These are phyloP conservation scores for Poecilia velifera DNA, from an alignment of 2,797 vertebrate species.

Conservation along the genomic window DNA sequence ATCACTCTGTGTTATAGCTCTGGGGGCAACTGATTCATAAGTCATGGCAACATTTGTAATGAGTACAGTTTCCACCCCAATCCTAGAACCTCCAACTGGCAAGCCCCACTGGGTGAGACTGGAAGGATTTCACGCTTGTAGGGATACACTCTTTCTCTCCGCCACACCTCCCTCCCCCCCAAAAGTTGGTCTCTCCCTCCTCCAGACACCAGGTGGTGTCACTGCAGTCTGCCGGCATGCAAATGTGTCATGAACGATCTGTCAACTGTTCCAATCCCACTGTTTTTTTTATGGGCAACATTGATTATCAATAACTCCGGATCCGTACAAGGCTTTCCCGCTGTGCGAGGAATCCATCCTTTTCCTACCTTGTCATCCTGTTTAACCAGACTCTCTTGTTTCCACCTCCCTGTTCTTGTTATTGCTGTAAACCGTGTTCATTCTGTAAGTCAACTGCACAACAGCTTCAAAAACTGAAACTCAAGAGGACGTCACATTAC, in stretches of 20 bases:
- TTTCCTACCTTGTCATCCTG: conserved; percentile 64
- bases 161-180: conserved; percentile 19
- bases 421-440: conserved; percentile 63
- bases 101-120: conserved; percentile 19
- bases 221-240: conserved; percentile 78
- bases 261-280: conserved; percentile 69
- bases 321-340: conserved; percentile 79
- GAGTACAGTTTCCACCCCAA: conserved; percentile 32
- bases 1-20: conserved; percentile 34
- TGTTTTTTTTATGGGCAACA: conserved; percentile 83
- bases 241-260: conserved; percentile 77
- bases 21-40: conserved; percentile 41
- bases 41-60: conserved; percentile 35
- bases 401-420: conserved; percentile 75
- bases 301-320: conserved; percentile 83
- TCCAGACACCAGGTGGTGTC: conserved; percentile 84
- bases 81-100: conserved; percentile 24
- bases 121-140: conserved; percentile 49
- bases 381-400: conserved; percentile 38
- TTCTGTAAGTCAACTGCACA: conserved; percentile 78
- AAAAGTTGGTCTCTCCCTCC: conserved; percentile 52
- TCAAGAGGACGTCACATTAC: conserved; percentile 76
- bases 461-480: conserved; percentile 67
- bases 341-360: conserved; percentile 79
- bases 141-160: conserved; percentile 53